Evolutionary conservation across 2,797 vertebrate genomes (phyloP).

Genomic region (Cryptoprocta ferox): DNA sequence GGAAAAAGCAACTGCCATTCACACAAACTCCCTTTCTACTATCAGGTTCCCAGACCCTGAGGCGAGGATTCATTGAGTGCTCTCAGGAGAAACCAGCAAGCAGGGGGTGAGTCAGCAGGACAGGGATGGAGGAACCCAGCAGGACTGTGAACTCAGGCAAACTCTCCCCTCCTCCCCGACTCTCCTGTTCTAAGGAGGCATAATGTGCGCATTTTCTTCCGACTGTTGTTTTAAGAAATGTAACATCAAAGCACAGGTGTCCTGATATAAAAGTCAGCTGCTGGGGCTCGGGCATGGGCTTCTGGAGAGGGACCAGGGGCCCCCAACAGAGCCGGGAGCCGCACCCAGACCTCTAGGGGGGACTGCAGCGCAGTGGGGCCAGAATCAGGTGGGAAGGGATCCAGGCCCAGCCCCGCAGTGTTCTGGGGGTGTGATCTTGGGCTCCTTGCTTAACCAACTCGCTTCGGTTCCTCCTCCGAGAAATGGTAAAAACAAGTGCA

Average conservation of each 20-base stretch:
- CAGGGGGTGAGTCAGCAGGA: background rate
- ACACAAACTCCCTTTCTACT: background rate
- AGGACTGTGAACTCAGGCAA: background rate
- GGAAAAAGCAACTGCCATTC: background rate
- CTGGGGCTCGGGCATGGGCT: no score
- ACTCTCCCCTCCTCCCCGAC: background rate
- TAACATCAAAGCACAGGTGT: background rate
- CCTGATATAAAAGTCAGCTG: background rate
- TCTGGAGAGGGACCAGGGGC: no score
- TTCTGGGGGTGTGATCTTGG: background rate
- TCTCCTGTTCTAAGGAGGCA: background rate
- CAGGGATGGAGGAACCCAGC: background rate
- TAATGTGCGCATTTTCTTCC: background rate
- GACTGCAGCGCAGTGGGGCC: background rate
- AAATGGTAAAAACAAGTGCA: background rate
- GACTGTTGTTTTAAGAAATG: background rate
- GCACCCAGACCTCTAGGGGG: background rate
- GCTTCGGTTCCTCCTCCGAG: conserved; percentile 38
- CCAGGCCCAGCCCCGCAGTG: background rate
- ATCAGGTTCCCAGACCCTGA: background rate
- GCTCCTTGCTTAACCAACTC: background rate
- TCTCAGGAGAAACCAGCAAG: background rate
- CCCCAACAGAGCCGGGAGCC: background rate
- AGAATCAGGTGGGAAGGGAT: background rate
- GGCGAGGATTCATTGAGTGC: background rate